These are phyloP conservation scores for Serilophus lunatus DNA, from an alignment of 2,113 vertebrate species.

Conservation along the genomic window DNA sequence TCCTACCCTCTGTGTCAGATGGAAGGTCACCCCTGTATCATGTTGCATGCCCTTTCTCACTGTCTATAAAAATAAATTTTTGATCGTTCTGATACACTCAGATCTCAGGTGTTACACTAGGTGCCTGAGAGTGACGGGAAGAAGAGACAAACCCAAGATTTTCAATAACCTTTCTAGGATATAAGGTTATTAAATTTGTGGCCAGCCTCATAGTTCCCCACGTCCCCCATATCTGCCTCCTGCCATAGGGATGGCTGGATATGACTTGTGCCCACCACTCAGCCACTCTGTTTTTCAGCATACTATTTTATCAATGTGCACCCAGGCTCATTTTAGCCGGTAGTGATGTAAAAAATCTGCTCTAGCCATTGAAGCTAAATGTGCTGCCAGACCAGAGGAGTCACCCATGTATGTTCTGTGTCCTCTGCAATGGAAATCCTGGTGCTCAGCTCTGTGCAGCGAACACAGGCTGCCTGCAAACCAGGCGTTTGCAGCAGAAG, in stretches of 20 bases:
- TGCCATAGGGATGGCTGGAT: neutral
- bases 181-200: neutral
- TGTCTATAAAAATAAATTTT: neutral
- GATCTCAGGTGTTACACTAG: neutral
- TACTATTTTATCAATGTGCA: neutral
- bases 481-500: neutral
- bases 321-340: neutral
- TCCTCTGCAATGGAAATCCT: neutral
- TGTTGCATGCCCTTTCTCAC: neutral
- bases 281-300: neutral
- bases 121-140: neutral
- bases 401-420: neutral
- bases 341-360: neutral
- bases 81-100: neutral
- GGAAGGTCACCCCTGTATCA: neutral
- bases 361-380: neutral
- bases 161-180: neutral
- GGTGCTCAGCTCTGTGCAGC: accelerated
- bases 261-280: neutral
- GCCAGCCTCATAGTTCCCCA: neutral
- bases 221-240: neutral
- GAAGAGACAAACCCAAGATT: neutral
- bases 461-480: neutral
- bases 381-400: neutral
- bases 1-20: neutral